Conservation (phyloP, 1,140 invertebrate species). For the Bombus impatiens region DNA sequence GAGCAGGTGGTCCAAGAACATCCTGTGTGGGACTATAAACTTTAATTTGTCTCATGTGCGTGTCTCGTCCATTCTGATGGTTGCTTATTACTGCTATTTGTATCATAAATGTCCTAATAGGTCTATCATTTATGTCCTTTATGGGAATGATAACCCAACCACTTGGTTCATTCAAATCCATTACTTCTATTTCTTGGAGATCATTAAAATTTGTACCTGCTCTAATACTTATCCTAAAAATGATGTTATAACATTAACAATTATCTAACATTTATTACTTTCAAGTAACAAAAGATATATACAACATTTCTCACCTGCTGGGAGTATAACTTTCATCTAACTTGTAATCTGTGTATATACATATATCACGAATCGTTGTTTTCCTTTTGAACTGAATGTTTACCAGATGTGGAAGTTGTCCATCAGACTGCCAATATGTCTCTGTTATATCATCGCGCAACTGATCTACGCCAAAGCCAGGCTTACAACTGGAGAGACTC, state of each 20-base stretch:
- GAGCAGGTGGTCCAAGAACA: conserved; percentile 85
- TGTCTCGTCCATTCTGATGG: conserved; percentile 99
- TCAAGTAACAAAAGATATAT: not conserved
- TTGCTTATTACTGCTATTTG: conserved; percentile 98
- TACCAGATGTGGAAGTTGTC: conserved; percentile 97
- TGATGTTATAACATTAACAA: not conserved
- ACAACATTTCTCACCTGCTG: conserved; percentile 85
- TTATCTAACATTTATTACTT: not conserved
- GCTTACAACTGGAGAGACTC: conserved; percentile 99
- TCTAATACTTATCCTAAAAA: conserved; percentile 93
- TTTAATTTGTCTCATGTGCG: conserved; percentile 98
- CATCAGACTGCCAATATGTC: conserved; percentile 99
- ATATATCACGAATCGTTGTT: conserved; percentile 97
- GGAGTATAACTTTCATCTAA: conserved; percentile 99
- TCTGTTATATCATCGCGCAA: conserved; percentile 96
- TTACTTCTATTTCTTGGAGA: conserved; percentile 97
- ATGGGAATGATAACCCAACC: conserved; percentile 98
- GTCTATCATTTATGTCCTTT: conserved; percentile 93
- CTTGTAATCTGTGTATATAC: conserved; percentile 99
- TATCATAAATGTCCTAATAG: conserved; percentile 97
- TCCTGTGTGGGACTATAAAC: conserved; percentile 96
- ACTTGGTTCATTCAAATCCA: conserved; percentile 96
- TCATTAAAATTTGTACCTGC: conserved; percentile 99
- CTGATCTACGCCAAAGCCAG: conserved; percentile 99
- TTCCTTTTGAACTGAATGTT: conserved; percentile 99